Evolutionary conservation across 1,140 invertebrate species (phyloP), one percentile per base, ranked within the genome.

Genomic region (Lepidurus packardi): DNA sequence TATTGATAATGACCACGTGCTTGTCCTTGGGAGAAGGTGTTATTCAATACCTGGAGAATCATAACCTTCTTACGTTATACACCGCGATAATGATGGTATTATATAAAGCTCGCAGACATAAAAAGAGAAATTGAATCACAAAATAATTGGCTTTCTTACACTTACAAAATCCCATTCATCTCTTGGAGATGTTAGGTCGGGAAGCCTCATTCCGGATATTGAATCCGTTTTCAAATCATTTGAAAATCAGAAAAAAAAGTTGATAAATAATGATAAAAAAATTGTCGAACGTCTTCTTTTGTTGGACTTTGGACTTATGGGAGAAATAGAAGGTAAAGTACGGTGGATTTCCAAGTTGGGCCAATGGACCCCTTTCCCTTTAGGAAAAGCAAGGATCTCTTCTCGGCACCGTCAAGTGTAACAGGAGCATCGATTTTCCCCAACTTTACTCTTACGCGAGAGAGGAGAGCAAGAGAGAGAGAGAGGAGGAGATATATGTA

Each of bases 341-440:
- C 16, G 53, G 3, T n/a, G 13, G 53, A 65, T 65, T 65, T 65
- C 13, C 9, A 65, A 65, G 9, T 7, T 16, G 53, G 53, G 21
- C 53, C 8, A 47, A 16, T 9, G 53, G 53, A 65, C 53, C 53
- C 21, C 53, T n/a, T 65, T 21, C 9, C 16, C 21, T 65, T 1
- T 1, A 65, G 8, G 53, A 65, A 65, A 65, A n/a, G 21, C 53
- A 65, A 65, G 13, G 21, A 65, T 65, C 8, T n/a, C 16, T 1
- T n/a, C 53, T n/a, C 8, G 53, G 53, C 53, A 65, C 53, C 21
- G 53, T 65, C 53, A 65, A 65, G 53, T 65, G 53, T 9, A 65
- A 65, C 16, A 21, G 53, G 53, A 65, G 53, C 53, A 65, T 65
- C 53, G 53, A 65, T 65, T 65, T 65, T 65, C 53, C 53, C 21